Percentiles rank a stretch among this genome's conserved stretches.
Conservation (phyloP, 1,140 invertebrate genomes). For the Trialeurodes vaporariorum region DNA sequence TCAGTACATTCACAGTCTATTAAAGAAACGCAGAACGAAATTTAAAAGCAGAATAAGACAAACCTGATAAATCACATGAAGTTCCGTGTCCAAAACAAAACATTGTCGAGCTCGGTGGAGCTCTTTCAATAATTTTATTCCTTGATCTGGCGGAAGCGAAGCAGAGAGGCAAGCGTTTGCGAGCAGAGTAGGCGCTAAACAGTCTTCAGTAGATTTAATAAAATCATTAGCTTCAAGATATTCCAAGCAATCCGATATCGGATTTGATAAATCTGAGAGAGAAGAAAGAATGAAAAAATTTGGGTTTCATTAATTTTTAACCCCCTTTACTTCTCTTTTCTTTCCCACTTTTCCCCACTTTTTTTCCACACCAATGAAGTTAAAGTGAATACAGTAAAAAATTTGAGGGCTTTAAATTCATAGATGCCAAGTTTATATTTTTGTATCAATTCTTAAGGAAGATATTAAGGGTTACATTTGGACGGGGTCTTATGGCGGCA, state of each 20-base stretch:
- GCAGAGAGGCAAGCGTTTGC: slow-evolving; percentile 87
- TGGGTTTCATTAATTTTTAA: too few relatives aligned
- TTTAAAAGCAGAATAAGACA: not conserved
- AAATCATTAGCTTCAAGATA: slow-evolving; percentile 47
- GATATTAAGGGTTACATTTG: too few relatives aligned
- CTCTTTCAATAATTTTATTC: slow-evolving; percentile 75
- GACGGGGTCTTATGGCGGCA: too few relatives aligned
- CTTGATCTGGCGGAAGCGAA: slow-evolving; percentile 84
- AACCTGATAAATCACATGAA: slow-evolving; percentile 90
- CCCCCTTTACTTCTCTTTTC: too few relatives aligned
- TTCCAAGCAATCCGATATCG: slow-evolving; percentile 41
- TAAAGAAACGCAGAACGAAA: slow-evolving; percentile 6
- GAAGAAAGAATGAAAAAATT: too few relatives aligned
- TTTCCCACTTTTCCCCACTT: too few relatives aligned
- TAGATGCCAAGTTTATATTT: too few relatives aligned
- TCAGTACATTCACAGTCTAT: too few relatives aligned
- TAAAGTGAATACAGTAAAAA: too few relatives aligned
- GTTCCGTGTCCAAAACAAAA: slow-evolving; percentile 86
- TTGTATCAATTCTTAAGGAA: too few relatives aligned
- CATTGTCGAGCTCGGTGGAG: slow-evolving; percentile 78
- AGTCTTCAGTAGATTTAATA: slow-evolving; percentile 32
- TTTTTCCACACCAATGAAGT: too few relatives aligned
- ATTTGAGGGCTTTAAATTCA: too few relatives aligned
- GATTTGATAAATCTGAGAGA: slow-evolving; percentile 28
- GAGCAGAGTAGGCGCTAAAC: slow-evolving; percentile 61